Conservation (phyloP, 2,888 invertebrate genomes). For the Campoplex capitator region DNA sequence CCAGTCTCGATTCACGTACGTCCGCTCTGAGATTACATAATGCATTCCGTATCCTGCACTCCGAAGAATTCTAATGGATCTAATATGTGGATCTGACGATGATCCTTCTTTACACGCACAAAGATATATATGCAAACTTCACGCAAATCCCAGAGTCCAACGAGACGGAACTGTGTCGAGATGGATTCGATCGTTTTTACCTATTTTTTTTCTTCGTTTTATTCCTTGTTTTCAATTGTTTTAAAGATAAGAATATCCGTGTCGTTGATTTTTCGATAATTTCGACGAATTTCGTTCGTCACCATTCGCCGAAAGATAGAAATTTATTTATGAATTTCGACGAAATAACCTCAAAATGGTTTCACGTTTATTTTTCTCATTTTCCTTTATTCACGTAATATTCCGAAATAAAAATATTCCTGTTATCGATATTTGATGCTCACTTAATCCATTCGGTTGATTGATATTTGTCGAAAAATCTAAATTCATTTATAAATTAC, state of each 20-base stretch:
- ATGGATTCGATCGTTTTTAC: background rate
- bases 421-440: too few relatives aligned
- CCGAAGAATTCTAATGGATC: conserved; percentile 66
- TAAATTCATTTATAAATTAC: too few relatives aligned
- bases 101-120: conserved; percentile 43
- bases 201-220: background rate
- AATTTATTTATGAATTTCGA: too few relatives aligned
- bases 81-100: conserved; percentile 56
- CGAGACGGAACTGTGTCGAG: conserved; percentile 11
- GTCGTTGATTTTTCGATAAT: too few relatives aligned
- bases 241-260: too few relatives aligned
- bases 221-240: too few relatives aligned
- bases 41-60: conserved; percentile 70
- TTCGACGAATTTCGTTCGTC: too few relatives aligned
- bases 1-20: conserved; percentile 68
- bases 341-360: too few relatives aligned
- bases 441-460: too few relatives aligned
- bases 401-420: background rate
- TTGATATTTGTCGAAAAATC: too few relatives aligned
- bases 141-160: background rate
- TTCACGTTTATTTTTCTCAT: too few relatives aligned
- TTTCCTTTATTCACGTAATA: background rate
- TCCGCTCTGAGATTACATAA: conserved; percentile 72
- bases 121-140: conserved; percentile 9
- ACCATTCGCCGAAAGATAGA: too few relatives aligned